These are phyloP conservation scores for Leptopilina syphax DNA, from an alignment of 2,888 invertebrate species.

Conservation along the genomic window DNA sequence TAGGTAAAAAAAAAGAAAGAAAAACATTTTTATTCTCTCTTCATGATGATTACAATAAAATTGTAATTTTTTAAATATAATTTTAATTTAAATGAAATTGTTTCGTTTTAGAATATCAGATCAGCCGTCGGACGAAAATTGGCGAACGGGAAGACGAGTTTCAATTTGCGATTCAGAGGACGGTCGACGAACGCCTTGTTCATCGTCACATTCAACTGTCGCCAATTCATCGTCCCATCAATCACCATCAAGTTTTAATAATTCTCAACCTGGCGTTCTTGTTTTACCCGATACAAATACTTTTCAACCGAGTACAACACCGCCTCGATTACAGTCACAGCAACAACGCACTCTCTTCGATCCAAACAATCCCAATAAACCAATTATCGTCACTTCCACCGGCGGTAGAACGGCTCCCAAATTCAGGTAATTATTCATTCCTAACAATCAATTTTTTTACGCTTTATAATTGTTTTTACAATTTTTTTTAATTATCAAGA, in stretches of 20 bases:
- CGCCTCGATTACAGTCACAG: conserved; percentile 60
- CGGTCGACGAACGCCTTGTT: conserved; percentile 66
- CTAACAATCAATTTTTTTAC: background rate
- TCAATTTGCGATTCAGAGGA: conserved; percentile 73
- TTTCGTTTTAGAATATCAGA: conserved; percentile 57
- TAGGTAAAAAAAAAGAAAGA: conserved; percentile 57
- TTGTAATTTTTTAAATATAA: too few relatives aligned
- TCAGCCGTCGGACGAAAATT: conserved; percentile 64
- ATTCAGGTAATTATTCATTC: conserved; percentile 60
- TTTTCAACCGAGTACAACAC: conserved; percentile 52
- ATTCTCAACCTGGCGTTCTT: conserved; percentile 73
- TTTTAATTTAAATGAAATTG: conserved; percentile 5
- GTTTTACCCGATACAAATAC: conserved; percentile 73
- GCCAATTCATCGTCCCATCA: conserved; percentile 59
- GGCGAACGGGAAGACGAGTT: conserved; percentile 71
- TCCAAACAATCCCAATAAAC: conserved; percentile 84
- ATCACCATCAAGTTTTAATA: conserved; percentile 58
- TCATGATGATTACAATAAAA: too few relatives aligned
- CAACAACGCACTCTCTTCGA: conserved; percentile 79
- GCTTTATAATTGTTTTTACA: too few relatives aligned
- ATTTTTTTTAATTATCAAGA: too few relatives aligned
- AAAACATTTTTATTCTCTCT: conserved; percentile 25
- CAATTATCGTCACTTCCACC: conserved; percentile 82
- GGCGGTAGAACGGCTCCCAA: conserved; percentile 73
- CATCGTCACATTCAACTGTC: conserved; percentile 58